These are phyloP conservation scores for Acrossocheilus wenchowensis DNA, from an alignment of 2,797 vertebrate species.

Conservation along the genomic window DNA sequence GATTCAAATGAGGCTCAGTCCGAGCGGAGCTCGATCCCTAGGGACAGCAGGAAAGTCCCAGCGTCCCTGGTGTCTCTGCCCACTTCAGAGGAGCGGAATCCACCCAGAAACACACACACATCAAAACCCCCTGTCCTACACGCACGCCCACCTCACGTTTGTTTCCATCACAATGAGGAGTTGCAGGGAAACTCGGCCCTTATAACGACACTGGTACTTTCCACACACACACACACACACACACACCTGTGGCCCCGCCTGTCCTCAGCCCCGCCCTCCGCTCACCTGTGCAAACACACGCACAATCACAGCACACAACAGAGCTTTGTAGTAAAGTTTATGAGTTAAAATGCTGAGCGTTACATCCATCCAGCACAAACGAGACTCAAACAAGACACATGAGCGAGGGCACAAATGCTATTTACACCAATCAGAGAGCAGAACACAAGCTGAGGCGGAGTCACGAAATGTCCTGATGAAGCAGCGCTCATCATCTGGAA, in stretches of 20 bases:
- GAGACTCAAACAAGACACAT: background rate
- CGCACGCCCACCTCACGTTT: background rate
- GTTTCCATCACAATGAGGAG: slow-evolving; percentile 36
- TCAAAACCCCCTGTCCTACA: background rate
- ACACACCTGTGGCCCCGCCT: slow-evolving; percentile 14
- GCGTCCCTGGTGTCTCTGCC: background rate
- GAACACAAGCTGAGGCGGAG: background rate
- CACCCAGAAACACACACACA: slow-evolving; percentile 41
- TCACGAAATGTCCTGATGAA: background rate
- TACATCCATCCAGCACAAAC: slow-evolving; percentile 40
- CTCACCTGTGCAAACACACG: slow-evolving; percentile 38
- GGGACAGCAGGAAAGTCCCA: background rate
- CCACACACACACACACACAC: slow-evolving; percentile 17
- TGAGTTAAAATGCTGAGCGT: slow-evolving; percentile 56
- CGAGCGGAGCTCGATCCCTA: no score
- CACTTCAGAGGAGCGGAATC: slow-evolving; percentile 19
- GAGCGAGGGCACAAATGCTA: background rate
- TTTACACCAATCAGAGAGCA: slow-evolving; percentile 27
- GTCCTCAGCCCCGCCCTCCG: background rate
- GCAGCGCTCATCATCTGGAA: background rate
- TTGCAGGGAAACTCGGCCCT: background rate
- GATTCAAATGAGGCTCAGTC: background rate
- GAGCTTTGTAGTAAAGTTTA: slow-evolving; percentile 59
- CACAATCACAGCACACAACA: background rate
- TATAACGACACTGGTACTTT: slow-evolving; percentile 32